These are phyloP conservation scores for Trypoxylus dichotomus DNA, from an alignment of 1,140 invertebrate genomes.

Conservation along the genomic window DNA sequence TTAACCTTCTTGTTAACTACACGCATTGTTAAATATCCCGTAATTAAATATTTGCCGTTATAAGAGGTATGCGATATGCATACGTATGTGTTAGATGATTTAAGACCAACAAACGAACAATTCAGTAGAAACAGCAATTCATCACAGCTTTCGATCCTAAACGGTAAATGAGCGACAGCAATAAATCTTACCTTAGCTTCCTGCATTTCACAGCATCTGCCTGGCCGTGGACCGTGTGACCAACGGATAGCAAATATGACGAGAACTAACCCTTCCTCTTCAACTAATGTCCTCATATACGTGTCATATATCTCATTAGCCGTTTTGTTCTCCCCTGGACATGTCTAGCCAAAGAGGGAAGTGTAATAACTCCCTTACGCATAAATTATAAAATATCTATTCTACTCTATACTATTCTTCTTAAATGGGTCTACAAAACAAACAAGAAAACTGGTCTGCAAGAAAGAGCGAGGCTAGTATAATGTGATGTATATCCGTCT, in stretches of 20 bases:
- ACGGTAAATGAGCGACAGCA: conserved; percentile 12
- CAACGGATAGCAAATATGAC: conserved; percentile 15
- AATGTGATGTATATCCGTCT: neutral
- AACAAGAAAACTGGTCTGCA: neutral
- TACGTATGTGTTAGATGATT: neutral
- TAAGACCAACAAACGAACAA: neutral
- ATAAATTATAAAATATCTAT: conserved; percentile 27
- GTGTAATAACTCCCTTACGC: neutral
- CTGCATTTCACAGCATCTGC: conserved; percentile 20
- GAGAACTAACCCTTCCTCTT: conserved; percentile 20
- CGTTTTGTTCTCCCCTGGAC: conserved; percentile 21
- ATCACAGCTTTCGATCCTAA: neutral
- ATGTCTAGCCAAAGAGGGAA: conserved; percentile 2
- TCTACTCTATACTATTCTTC: neutral
- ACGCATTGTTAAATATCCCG: neutral
- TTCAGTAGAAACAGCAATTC: neutral
- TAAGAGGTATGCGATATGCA: neutral
- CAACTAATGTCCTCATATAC: neutral
- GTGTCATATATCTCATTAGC: conserved; percentile 17
- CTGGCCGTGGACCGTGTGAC: conserved; percentile 17
- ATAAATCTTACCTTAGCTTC: conserved; percentile 28
- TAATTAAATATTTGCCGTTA: conserved; percentile 3
- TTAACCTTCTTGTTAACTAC: too few species aligned
- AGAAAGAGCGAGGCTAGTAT: too few species aligned
- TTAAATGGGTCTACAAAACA: conserved; percentile 1